These are phyloP conservation scores for Rhodophaea formosa DNA, from an alignment of 2,888 invertebrate genomes.

Conservation along the genomic window DNA sequence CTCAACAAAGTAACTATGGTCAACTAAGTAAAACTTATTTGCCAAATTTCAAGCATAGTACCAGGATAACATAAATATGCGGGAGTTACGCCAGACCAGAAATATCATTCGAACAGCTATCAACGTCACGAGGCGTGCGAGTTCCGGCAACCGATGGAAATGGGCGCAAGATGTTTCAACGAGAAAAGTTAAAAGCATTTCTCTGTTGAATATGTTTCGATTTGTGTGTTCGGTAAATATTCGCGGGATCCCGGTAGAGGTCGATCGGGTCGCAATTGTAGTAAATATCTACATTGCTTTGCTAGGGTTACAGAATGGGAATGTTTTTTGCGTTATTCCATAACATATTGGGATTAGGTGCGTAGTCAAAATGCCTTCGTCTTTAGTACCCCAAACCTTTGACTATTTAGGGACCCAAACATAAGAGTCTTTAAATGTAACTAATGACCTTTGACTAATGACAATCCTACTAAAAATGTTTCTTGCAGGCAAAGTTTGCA, in stretches of 20 bases:
- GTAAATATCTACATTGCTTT: neutral
- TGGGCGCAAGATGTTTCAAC: neutral
- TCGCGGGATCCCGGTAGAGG: neutral
- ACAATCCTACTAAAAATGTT: too few relatives aligned
- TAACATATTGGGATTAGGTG: too few relatives aligned
- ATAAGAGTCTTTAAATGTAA: too few relatives aligned
- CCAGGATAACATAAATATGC: neutral
- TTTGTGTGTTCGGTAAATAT: slow-evolving; percentile 11
- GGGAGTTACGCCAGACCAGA: neutral
- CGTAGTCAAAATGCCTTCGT: too few relatives aligned
- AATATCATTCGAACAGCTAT: neutral
- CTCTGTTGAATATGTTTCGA: slow-evolving; percentile 13
- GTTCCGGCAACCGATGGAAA: slow-evolving; percentile 1
- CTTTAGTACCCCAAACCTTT: too few relatives aligned
- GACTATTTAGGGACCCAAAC: too few relatives aligned
- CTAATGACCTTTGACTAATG: too few relatives aligned
- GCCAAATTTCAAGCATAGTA: too few relatives aligned
- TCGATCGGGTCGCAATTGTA: neutral
- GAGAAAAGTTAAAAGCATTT: slow-evolving; percentile 15
- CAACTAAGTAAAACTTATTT: too few relatives aligned
- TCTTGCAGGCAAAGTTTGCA: too few relatives aligned
- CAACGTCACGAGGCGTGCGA: neutral
- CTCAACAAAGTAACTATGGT: too few relatives aligned
- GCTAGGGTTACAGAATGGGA: neutral
- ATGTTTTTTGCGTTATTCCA: neutral